Evolutionary conservation across 2,888 invertebrate species (phyloP), one percentile per base, ranked within the genome.

Genomic region (Melanostoma mellinum): DNA sequence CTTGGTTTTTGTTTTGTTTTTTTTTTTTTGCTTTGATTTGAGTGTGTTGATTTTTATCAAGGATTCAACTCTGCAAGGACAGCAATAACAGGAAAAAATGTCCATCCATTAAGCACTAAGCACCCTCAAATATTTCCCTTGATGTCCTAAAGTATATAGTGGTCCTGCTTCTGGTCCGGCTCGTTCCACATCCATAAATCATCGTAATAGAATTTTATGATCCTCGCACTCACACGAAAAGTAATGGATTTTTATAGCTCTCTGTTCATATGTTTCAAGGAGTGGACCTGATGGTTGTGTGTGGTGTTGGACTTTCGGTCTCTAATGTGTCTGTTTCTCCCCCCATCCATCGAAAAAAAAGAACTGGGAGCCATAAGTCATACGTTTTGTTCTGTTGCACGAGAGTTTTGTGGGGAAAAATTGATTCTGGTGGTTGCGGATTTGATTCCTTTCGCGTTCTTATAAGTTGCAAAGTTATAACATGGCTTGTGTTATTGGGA

Each of bases 201-300:
- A 84, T 84, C 84, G 84, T 84, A 84, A 84, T 84, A 84, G 84
- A 84, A 84, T 84, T 84, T 84, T 84, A 84, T 84, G 84, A 84
- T 84, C 84, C 84, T 84, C 78, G 84, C 84, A 84, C 84, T 84
- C 84, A 67, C 79, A 84, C 61, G 75, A 55, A 67, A 79, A 84
- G 84, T 84, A 84, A 84, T 84, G 84, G 84, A 84, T 84, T 84
- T 84, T 84, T 84, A 84, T 84, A 53, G 84, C 67, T 63, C 38
- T 30, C 30, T 50, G 48, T 38, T 74, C 78, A 84, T 79, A 84
- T 84, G 84, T 71, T 84, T 67, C 84, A 84, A 84, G 78, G 79
- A 84, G 84, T 84, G 74, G 84, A 75, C 79, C 60, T 67, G 74
- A 44, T 67, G 58, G 63, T 50, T 6, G 48, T 20, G 48, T 20